These are phyloP conservation scores for Rallus crepitans DNA, from an alignment of 2,797 vertebrate genomes.

Conservation along the genomic window DNA sequence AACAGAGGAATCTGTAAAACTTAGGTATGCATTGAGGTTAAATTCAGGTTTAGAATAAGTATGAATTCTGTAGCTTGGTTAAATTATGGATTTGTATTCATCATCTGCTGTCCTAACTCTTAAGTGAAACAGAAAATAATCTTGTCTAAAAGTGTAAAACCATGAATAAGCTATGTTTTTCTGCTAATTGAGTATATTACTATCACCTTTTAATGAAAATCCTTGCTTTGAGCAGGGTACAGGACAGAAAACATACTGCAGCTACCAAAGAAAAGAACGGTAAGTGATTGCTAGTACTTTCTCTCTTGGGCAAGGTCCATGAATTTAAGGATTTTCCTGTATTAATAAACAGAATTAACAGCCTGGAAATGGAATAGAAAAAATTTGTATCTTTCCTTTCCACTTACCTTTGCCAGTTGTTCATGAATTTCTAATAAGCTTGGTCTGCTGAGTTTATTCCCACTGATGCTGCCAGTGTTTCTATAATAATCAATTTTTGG, in stretches of 20 bases:
- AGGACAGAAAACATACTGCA: not conserved
- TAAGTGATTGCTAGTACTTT: not conserved
- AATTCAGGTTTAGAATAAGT: not conserved
- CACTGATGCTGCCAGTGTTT: conserved; percentile 92
- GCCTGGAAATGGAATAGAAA: not conserved
- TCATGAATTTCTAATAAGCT: conserved; percentile 95
- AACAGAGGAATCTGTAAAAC: not conserved
- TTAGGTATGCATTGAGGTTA: not conserved
- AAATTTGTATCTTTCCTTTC: not conserved
- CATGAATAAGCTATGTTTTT: not conserved
- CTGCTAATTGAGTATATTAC: not conserved
- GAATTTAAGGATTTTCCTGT: conserved; percentile 31
- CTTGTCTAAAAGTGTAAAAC: too few relatives aligned
- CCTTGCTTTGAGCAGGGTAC: not conserved
- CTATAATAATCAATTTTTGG: conserved; percentile 97
- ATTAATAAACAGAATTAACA: conserved; percentile 52
- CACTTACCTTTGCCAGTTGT: conserved; percentile 93
- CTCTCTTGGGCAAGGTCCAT: conserved; percentile 5
- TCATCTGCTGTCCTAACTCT: not conserved
- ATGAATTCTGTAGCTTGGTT: not conserved
- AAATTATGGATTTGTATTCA: conserved; percentile 1
- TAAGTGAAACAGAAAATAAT: conserved; percentile 2
- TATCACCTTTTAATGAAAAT: not conserved
- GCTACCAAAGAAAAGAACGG: not conserved
- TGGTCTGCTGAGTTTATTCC: conserved; percentile 88